Conservation (phyloP, 2,113 vertebrate species). For the Asarcornis scutulata region DNA sequence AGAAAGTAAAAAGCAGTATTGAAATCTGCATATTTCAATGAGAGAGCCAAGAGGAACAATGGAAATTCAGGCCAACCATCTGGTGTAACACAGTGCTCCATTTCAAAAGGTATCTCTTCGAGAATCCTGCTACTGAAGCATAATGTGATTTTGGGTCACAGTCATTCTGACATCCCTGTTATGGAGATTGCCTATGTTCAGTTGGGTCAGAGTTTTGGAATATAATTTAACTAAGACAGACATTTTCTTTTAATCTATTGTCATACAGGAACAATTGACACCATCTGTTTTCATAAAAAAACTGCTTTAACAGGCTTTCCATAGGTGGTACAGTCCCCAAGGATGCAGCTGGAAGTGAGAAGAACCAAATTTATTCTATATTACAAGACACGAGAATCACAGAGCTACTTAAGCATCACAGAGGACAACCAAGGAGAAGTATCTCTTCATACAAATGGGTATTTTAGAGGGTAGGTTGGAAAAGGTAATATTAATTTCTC, state of each 20-base stretch:
- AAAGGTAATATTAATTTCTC: neutral
- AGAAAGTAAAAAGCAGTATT: neutral
- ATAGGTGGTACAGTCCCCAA: neutral
- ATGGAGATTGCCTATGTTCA: neutral
- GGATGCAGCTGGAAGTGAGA: neutral
- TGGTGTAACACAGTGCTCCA: neutral
- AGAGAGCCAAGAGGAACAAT: slow-evolving; percentile 21
- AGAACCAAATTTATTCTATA: neutral
- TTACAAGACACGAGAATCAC: neutral
- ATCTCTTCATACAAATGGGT: neutral
- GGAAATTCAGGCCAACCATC: slow-evolving; percentile 31
- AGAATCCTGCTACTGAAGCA: neutral
- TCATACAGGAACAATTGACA: neutral
- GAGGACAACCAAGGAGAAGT: neutral
- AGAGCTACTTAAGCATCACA: neutral
- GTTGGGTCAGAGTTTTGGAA: neutral
- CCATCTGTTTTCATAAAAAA: neutral
- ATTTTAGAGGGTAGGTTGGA: neutral
- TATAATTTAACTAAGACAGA: slow-evolving; percentile 5
- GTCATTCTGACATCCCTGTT: neutral
- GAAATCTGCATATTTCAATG: slow-evolving; percentile 5
- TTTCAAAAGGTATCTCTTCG: slow-evolving; percentile 28
- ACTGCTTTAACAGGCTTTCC: neutral
- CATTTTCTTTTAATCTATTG: slow-evolving; percentile 28
- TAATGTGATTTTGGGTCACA: neutral